Evolutionary conservation across 2,113 vertebrate genomes (phyloP).

Genomic region (Ochotona curzoniae): DNA sequence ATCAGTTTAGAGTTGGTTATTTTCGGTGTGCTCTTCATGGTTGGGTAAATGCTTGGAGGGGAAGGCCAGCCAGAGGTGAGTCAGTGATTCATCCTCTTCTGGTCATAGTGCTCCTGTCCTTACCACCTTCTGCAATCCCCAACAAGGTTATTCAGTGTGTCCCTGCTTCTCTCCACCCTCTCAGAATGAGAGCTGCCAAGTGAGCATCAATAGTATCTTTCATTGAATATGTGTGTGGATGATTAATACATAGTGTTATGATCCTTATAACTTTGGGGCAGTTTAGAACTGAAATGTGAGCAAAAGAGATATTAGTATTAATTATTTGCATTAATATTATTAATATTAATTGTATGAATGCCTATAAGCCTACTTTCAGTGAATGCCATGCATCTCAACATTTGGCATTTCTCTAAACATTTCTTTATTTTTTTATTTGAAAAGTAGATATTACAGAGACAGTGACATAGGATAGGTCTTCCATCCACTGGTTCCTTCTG

Average conservation of each 20-base stretch:
- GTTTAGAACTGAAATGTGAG: neutral
- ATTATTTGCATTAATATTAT: too few species aligned
- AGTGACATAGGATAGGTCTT: too few species aligned
- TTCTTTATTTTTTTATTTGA: too few species aligned
- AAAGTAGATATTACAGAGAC: too few species aligned
- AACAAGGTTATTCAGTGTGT: neutral
- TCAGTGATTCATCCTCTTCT: too few species aligned
- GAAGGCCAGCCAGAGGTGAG: neutral
- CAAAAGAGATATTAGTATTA: too few species aligned
- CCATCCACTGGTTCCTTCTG: too few species aligned
- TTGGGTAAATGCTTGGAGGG: too few species aligned
- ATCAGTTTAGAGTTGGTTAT: neutral
- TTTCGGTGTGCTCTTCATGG: neutral
- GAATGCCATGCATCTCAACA: neutral
- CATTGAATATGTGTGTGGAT: neutral
- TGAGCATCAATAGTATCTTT: neutral
- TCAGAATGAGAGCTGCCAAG: neutral
- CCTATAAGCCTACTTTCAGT: neutral
- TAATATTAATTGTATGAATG: too few species aligned
- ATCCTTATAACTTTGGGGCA: neutral
- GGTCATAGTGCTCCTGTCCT: neutral
- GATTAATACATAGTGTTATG: neutral
- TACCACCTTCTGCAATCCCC: neutral
- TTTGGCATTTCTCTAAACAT: neutral
- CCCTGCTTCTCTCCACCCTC: neutral